phyloP scores from a whole-genome alignment of 2,888 invertebrate genomes.

The Eudasyphora cyanicolor region DNA sequence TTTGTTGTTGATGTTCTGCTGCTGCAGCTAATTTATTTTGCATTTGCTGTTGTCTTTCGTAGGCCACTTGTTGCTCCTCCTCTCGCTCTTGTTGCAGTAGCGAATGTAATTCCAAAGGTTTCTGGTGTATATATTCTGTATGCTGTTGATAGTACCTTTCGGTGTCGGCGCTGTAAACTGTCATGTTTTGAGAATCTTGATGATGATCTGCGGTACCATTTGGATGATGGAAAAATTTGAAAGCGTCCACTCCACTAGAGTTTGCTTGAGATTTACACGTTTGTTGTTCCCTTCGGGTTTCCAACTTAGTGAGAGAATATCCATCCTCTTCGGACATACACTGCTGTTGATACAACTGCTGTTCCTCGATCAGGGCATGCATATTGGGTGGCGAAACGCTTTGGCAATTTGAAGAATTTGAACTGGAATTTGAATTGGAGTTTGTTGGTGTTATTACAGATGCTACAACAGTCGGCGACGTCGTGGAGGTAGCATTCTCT shows the following conservation, averaged over 20 bases:
- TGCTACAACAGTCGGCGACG: constrained; percentile 54
- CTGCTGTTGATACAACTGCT: constrained; percentile 77
- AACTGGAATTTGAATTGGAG: constrained; percentile 58
- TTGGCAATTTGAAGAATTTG: constrained; percentile 66
- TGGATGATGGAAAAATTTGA: constrained; percentile 68
- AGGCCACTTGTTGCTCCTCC: constrained; percentile 75
- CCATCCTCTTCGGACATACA: constrained; percentile 76
- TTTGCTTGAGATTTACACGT: constrained; percentile 56
- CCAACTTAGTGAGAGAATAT: constrained; percentile 78
- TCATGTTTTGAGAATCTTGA: constrained; percentile 49
- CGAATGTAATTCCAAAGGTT: constrained; percentile 73
- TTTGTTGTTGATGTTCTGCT: constrained; percentile 49
- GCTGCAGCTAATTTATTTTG: constrained; percentile 53
- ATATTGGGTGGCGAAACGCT: constrained; percentile 67
- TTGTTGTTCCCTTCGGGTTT: constrained; percentile 75
- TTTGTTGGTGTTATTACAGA: constrained; percentile 49
- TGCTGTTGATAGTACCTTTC: constrained; percentile 45
- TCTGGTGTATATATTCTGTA: constrained; percentile 52
- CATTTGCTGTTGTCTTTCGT: constrained; percentile 71
- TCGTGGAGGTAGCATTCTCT: constrained; percentile 34
- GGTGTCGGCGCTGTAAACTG: constrained; percentile 21
- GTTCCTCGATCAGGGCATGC: constrained; percentile 75
- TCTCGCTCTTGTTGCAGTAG: constrained; percentile 75
- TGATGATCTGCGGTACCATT: constrained; percentile 42
- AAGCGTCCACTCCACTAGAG: constrained; percentile 50